These are phyloP conservation scores for Eremophila alpestris DNA, from an alignment of 2,797 vertebrate genomes.

Conservation along the genomic window DNA sequence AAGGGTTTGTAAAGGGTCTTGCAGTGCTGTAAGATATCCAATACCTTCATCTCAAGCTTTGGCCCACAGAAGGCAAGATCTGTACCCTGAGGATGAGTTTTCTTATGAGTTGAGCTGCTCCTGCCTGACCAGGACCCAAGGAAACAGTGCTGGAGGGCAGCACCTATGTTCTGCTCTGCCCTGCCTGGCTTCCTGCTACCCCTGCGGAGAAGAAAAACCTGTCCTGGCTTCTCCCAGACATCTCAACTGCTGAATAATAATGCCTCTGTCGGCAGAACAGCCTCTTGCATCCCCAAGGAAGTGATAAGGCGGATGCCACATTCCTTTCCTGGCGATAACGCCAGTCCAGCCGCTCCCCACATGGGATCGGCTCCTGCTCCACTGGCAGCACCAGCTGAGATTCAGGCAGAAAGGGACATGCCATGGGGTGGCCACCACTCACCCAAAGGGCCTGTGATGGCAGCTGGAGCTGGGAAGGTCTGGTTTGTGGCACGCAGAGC, in stretches of 20 bases:
- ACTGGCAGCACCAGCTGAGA: not conserved
- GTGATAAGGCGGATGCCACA: not conserved
- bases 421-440: not conserved
- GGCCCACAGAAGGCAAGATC: not conserved
- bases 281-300: not conserved
- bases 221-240: not conserved
- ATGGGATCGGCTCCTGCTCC: not conserved
- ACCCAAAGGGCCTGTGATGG: not conserved
- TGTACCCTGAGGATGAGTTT: not conserved
- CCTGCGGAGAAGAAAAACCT: not conserved
- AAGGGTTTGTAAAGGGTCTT: not conserved
- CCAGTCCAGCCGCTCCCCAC: fast-evolving
- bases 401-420: not conserved
- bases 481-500: fast-evolving
- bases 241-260: not conserved
- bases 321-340: not conserved
- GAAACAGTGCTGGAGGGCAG: not conserved
- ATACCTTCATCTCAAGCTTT: not conserved
- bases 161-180: not conserved
- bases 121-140: not conserved
- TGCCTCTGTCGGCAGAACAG: not conserved
- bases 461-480: not conserved
- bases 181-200: not conserved
- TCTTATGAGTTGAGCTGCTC: not conserved
- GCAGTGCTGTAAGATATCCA: not conserved